A percentile compares a stretch with the other conserved stretches of the same genome.
phyloP scores from a whole-genome alignment of 2,797 vertebrate species.

The Cottoperca gobio region DNA sequence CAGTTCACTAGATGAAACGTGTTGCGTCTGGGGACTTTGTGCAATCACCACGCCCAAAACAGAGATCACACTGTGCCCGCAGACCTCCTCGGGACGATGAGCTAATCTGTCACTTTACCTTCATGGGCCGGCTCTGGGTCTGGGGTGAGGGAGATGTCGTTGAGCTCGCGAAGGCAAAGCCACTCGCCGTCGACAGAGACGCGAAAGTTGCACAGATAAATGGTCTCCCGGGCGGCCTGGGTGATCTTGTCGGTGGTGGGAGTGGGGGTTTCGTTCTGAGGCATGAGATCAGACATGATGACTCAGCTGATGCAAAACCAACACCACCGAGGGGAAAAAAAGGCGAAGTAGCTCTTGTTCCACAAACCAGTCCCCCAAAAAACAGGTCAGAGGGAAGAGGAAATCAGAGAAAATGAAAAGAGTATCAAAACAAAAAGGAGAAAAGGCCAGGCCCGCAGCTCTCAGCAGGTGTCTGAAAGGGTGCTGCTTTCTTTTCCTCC shows the following conservation, averaged over 20 bases:
- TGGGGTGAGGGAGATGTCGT: constrained; percentile 99
- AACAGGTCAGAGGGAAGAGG: constrained; percentile 19
- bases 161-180: constrained; percentile 98
- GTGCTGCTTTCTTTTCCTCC: constrained; percentile 80
- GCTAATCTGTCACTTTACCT: constrained; percentile 86
- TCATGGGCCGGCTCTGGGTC: constrained; percentile 98
- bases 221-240: constrained; percentile 99
- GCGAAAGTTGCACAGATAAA: constrained; percentile 99
- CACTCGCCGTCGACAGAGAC: constrained; percentile 99
- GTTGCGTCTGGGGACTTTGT: background rate
- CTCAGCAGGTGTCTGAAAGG: constrained; percentile 77
- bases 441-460: constrained; percentile 56
- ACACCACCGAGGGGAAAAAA: constrained; percentile 52
- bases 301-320: constrained; percentile 92
- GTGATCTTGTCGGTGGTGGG: constrained; percentile 99
- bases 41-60: constrained; percentile 66
- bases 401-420: constrained; percentile 44
- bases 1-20: background rate
- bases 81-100: constrained; percentile 22
- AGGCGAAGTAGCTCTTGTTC: constrained; percentile 56
- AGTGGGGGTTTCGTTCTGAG: constrained; percentile 97
- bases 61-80: constrained; percentile 14
- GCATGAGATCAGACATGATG: constrained; percentile 99
- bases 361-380: constrained; percentile 30
- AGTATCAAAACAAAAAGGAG: constrained; percentile 47